A percentile compares a stretch with the other conserved stretches of the same genome.
Evolutionary conservation across 2,888 invertebrate genomes (phyloP).

Genomic region (Chaetogeoica ovagalla): DNA sequence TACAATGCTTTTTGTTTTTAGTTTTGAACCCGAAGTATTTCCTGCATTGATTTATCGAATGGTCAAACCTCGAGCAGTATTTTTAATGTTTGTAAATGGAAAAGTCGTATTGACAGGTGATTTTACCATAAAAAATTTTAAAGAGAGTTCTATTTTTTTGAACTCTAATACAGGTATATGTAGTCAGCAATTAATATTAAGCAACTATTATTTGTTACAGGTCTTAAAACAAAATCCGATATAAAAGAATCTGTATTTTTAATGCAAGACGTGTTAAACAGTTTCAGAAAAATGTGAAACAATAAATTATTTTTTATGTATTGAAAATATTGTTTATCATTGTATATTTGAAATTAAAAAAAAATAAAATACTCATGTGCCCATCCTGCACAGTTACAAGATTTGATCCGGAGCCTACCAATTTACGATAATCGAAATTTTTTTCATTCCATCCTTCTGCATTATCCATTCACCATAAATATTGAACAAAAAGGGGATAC

Average conservation of each 20-base stretch:
- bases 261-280: conserved; percentile 46
- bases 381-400: too few relatives aligned
- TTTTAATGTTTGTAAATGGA: conserved; percentile 98
- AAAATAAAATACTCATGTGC: too few relatives aligned
- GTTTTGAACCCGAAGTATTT: conserved; percentile 97
- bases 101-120: conserved; percentile 91
- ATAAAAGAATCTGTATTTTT: conserved; percentile 48
- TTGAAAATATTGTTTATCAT: neutral
- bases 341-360: too few relatives aligned
- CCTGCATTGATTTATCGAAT: conserved; percentile 98
- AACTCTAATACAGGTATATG: neutral
- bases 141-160: neutral
- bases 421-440: too few relatives aligned
- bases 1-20: conserved; percentile 59
- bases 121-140: conserved; percentile 26
- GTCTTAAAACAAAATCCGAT: conserved; percentile 45
- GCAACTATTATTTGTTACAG: conserved; percentile 15
- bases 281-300: conserved; percentile 36
- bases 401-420: too few relatives aligned
- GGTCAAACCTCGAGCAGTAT: conserved; percentile 92
- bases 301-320: neutral
- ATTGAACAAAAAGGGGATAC: too few relatives aligned
- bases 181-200: neutral
- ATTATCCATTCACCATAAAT: too few relatives aligned
- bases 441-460: too few relatives aligned